Evolutionary conservation across 2,888 invertebrate genomes (phyloP).

Genomic region (Drosophila algonquin): DNA sequence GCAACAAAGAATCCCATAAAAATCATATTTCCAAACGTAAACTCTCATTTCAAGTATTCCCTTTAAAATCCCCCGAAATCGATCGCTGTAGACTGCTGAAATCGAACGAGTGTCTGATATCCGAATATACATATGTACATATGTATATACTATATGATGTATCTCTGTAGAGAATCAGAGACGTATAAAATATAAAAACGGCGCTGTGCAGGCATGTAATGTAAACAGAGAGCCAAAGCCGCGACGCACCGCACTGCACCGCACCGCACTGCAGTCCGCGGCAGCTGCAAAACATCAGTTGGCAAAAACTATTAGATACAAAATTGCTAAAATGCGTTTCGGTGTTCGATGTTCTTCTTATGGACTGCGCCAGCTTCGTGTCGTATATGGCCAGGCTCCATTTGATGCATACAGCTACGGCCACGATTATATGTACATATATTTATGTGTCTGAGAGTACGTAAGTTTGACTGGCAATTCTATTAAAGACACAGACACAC

Average conservation of each 20-base stretch:
- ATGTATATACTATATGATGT: conserved; percentile 7
- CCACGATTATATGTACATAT: conserved; percentile 7
- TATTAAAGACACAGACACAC: conserved; percentile 22
- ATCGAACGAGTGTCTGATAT: conserved; percentile 5
- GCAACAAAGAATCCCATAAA: too few species aligned
- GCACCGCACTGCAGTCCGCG: conserved; percentile 31
- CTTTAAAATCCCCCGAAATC: conserved; percentile 11
- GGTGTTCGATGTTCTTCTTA: conserved; percentile 36
- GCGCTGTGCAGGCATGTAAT: conserved; percentile 22
- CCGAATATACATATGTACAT: conserved; percentile 2
- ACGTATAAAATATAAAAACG: conserved; percentile 3
- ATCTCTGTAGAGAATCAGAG: neutral
- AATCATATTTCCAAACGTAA: too few species aligned
- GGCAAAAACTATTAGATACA: conserved; percentile 67
- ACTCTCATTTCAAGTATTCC: neutral
- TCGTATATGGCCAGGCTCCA: conserved; percentile 35
- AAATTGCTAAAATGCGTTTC: conserved; percentile 55
- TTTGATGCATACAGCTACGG: conserved; percentile 14
- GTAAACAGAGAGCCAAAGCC: conserved; percentile 47
- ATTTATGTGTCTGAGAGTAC: neutral
- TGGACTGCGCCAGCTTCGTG: conserved; percentile 28
- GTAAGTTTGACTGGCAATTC: conserved; percentile 20
- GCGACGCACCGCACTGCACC: too few species aligned
- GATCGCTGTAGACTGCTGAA: conserved; percentile 10
- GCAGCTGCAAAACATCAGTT: conserved; percentile 65